Base-by-base conservation (phyloP, 2,888 invertebrate species). In the Muschampia plurimacula region DNA sequence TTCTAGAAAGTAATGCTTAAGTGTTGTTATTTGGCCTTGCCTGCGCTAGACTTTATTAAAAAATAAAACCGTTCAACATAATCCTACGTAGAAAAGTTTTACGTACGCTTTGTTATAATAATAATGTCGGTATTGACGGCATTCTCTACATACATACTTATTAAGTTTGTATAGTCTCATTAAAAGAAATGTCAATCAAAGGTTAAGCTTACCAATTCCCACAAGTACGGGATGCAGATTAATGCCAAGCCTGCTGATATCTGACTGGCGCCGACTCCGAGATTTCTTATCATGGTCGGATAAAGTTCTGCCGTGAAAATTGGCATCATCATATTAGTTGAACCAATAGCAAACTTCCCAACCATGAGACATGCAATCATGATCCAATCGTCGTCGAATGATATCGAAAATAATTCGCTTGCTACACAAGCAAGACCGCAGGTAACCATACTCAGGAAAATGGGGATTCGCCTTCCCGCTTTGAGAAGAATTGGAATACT, bases 251-350 rank as follows among this genome's bases (percentile, higher is more conserved):
- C 97, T 1, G 97, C 97, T 2, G 97, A 95, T 67, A 97, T 95
- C 84, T 97, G 97, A 81, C 97, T 97, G 3, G 96, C 96, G 1
- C 97, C 97, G 13, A 97, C 96, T 7, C 96, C 97, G 32, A 96
- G 94, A 81, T 96, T 97, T 70, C 97, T 92, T 77, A 97, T 95
- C 74, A 96, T 93, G 4, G 97, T 97, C 0, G 97, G 97, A 85
- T 96, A 97, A 55, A 97, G 87, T 81, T 97, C 97, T 2, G 96
- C 96, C 1, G 96, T 96, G 84, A 96, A 97, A 41, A 97, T 96
- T 0, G 97, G 97, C 93, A 97, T 94, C 80, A 97, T 96, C 83
- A 96, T 97, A 82, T 97, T 97, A 28, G 97, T 96, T 0, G 96
- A 96, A 57, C 97, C 97, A 69, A 97, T 96, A 39, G 96, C 96